These are phyloP conservation scores for Zaprionus africanus DNA, from an alignment of 1,140 invertebrate genomes.

Conservation along the genomic window DNA sequence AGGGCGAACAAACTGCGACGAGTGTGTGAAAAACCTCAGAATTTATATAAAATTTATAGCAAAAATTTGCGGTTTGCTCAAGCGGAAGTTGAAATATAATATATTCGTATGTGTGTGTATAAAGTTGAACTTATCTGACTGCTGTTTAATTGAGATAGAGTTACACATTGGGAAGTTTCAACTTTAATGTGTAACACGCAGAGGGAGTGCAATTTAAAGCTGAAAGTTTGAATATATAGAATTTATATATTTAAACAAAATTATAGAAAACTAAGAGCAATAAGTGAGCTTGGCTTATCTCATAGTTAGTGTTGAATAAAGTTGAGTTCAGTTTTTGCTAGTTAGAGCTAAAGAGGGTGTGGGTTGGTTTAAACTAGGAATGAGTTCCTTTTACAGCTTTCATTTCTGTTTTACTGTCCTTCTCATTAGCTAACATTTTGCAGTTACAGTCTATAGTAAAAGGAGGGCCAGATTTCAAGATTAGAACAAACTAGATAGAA, in stretches of 20 bases:
- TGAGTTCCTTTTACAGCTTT: too few relatives aligned
- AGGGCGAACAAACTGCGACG: not conserved
- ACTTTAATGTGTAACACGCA: not conserved
- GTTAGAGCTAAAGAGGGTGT: too few relatives aligned
- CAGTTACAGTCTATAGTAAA: too few relatives aligned
- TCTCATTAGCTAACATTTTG: too few relatives aligned
- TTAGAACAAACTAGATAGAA: too few relatives aligned
- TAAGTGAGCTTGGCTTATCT: not conserved
- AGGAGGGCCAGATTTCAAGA: too few relatives aligned
- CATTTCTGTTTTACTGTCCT: too few relatives aligned
- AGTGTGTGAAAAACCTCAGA: not conserved
- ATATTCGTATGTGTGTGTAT: too few relatives aligned
- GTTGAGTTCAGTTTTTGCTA: not conserved
- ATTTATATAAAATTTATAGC: not conserved
- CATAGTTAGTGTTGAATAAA: not conserved
- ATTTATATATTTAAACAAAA: not conserved
- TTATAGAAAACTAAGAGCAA: not conserved
- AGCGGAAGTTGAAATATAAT: not conserved
- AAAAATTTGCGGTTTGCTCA: not conserved
- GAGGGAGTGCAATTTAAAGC: not conserved
- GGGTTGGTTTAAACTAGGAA: too few relatives aligned
- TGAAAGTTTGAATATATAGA: not conserved
- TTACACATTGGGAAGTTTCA: not conserved
- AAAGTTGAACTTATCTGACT: not conserved
- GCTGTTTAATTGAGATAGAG: not conserved